These are phyloP conservation scores for Equus quagga DNA, from an alignment of 2,113 vertebrate genomes.

Conservation along the genomic window DNA sequence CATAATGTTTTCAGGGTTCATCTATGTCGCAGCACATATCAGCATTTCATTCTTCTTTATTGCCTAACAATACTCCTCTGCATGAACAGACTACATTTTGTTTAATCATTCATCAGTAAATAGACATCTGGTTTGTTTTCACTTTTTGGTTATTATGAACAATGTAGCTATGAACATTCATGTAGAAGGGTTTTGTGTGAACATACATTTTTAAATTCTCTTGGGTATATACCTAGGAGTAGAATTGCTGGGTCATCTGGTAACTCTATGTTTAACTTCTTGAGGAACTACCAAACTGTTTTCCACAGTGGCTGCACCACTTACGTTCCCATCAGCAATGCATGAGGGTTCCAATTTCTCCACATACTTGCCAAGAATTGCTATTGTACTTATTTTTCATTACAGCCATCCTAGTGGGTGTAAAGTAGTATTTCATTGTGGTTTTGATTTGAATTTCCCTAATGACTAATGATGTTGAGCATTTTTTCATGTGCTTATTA, in stretches of 20 bases:
- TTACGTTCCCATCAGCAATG: neutral
- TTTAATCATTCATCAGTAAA: neutral
- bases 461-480: neutral
- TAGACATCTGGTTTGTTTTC: neutral
- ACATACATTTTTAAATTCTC: constrained; percentile 41
- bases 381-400: neutral
- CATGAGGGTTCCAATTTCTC: neutral
- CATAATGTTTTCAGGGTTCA: neutral
- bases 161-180: neutral
- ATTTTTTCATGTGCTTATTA: constrained; percentile 21
- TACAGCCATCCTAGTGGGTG: neutral
- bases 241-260: neutral
- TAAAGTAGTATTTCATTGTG: neutral
- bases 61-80: neutral
- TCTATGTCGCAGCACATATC: neutral
- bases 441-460: neutral
- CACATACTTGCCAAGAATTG: neutral
- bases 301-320: neutral
- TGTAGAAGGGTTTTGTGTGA: neutral
- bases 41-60: neutral
- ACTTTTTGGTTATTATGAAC: constrained; percentile 3
- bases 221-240: neutral
- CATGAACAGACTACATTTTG: neutral
- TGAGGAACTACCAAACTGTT: neutral
- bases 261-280: constrained; percentile 27